Percentiles rank a stretch among this genome's conserved stretches.
Evolutionary conservation across 2,888 invertebrate species (phyloP).

Genomic region (Ligdia adustata): DNA sequence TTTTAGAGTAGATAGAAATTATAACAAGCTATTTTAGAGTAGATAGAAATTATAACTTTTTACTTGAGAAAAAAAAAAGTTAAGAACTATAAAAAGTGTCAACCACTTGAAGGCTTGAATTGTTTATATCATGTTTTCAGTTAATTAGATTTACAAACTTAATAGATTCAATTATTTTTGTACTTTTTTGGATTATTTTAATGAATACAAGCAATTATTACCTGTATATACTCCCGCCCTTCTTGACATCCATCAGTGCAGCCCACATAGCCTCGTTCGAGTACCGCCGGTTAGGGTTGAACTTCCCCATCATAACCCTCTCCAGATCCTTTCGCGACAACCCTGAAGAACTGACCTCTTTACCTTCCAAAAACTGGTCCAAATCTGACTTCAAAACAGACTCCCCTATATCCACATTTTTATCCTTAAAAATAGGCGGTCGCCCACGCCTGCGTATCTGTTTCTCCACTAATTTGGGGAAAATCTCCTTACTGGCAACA

Average conservation of each 20-base stretch:
- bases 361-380: constrained; percentile 79
- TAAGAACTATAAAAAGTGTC: too few species aligned
- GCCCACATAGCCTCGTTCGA: constrained; percentile 84
- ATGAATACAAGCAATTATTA: too few species aligned
- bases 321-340: constrained; percentile 76
- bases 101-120: too few species aligned
- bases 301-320: constrained; percentile 81
- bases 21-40: too few species aligned
- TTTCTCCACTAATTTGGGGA: constrained; percentile 63
- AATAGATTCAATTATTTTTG: too few species aligned
- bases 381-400: constrained; percentile 76
- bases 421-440: constrained; percentile 76
- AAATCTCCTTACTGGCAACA: constrained; percentile 53
- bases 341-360: constrained; percentile 78
- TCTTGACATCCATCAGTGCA: constrained; percentile 84
- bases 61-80: too few species aligned
- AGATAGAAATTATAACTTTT: too few species aligned
- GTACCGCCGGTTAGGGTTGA: constrained; percentile 77
- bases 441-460: constrained; percentile 65
- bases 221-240: constrained; percentile 85
- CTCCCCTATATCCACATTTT: constrained; percentile 73
- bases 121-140: too few species aligned
- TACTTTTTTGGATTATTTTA: too few species aligned
- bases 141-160: too few species aligned
- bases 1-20: too few species aligned